Evolutionary conservation across 1,140 invertebrate species (phyloP).

Genomic region (Popillia japonica): DNA sequence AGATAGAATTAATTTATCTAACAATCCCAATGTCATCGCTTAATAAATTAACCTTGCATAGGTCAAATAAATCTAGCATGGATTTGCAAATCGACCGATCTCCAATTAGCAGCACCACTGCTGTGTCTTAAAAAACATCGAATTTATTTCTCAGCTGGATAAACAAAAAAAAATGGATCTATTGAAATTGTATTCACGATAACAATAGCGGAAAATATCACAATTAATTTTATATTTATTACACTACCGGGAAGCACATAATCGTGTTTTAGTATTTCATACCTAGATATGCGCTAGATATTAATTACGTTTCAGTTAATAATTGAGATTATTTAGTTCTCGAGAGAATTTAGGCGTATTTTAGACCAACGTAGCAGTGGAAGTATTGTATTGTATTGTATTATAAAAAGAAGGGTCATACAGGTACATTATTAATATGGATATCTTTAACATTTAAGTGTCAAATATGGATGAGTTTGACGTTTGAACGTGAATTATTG

Average conservation of each 20-base stretch:
- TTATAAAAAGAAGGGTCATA: no score
- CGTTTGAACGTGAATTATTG: no score
- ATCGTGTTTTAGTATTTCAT: slow-evolving; percentile 33
- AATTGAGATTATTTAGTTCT: not conserved
- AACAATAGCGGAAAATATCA: slow-evolving; percentile 36
- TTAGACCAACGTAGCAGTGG: no score
- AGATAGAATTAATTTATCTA: no score
- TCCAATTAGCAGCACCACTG: not conserved
- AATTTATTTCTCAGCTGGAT: slow-evolving; percentile 28
- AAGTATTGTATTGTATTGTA: no score
- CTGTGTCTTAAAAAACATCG: slow-evolving; percentile 19
- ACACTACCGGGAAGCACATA: slow-evolving; percentile 16
- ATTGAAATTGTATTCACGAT: not conserved
- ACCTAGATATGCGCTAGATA: not conserved
- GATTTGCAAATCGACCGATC: not conserved
- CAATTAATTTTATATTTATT: slow-evolving; percentile 39
- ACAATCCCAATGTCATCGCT: no score
- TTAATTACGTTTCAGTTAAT: slow-evolving; percentile 19
- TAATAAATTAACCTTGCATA: not conserved
- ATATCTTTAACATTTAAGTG: no score
- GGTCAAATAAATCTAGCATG: slow-evolving; percentile 12
- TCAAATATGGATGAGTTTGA: no score
- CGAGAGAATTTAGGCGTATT: not conserved
- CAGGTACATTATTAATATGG: no score
- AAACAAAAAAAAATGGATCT: not conserved